These are phyloP conservation scores for Patella pellucida DNA, from an alignment of 2,888 invertebrate species.

Conservation along the genomic window DNA sequence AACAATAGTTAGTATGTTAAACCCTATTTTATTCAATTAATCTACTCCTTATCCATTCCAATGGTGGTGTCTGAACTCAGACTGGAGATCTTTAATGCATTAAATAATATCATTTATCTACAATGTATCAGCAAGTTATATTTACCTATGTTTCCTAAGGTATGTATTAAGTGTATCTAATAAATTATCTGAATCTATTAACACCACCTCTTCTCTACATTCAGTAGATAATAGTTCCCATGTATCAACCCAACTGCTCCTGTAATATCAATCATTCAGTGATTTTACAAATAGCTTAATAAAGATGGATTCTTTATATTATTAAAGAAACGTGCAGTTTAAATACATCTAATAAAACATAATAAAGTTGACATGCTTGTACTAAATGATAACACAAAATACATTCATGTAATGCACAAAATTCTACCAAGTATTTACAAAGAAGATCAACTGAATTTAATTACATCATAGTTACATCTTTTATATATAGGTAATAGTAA, in stretches of 20 bases:
- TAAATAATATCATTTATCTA: too few relatives aligned
- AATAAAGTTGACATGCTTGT: neutral
- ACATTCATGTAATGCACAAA: neutral
- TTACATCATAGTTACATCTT: too few relatives aligned
- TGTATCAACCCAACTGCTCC: slow-evolving; percentile 70
- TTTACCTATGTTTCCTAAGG: slow-evolving; percentile 86
- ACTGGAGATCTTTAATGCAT: too few relatives aligned
- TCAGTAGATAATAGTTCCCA: slow-evolving; percentile 75
- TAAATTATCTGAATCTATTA: slow-evolving; percentile 87
- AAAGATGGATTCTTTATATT: too few relatives aligned
- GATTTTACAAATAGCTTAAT: neutral
- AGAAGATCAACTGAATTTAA: too few relatives aligned
- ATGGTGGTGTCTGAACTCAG: too few relatives aligned
- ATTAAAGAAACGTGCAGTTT: neutral
- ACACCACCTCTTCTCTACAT: slow-evolving; percentile 77
- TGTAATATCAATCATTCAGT: slow-evolving; percentile 80
- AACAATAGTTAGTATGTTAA: too few relatives aligned
- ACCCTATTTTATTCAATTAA: too few relatives aligned
- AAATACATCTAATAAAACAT: neutral
- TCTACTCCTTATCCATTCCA: too few relatives aligned
- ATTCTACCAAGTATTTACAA: too few relatives aligned
- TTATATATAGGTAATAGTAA: too few relatives aligned
- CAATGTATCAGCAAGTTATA: neutral
- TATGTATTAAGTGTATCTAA: slow-evolving; percentile 90
- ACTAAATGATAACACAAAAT: neutral